Base-by-base conservation (phyloP, 2,888 invertebrate genomes). In the Girardia tigrina region DNA sequence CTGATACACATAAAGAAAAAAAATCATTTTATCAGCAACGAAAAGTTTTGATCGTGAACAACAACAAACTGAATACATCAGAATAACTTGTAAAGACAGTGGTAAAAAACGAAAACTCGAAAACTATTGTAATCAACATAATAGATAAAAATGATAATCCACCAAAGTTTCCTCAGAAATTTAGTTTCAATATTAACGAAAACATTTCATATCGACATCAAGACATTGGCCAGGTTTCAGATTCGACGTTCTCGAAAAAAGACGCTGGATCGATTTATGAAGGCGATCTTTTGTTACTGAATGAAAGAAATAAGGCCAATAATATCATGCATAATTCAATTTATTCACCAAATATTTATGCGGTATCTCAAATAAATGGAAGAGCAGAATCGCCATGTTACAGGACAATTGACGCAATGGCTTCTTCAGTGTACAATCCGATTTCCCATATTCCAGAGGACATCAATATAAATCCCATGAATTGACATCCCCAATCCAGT, bases 121-220 rank as follows among this genome's bases (percentile, higher is more conserved):
- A 56, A 56, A 56, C 4, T 4, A 56, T 56, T 56, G 23, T 56
- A 6, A 56, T 56, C 4, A 56, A 56, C 23, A n/a, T 56, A 12
- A 56, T 23, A 56, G 56, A 56, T 56, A 56, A 56, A 56, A 56
- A 56, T 16, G 56, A 56, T n/a, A 56, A 56, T 56, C 56, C 56
- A 56, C 56, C 56, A 56, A 56, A 56, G n/a, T 56, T 56, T n/a
- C 2, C 56, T 2, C 56, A 56, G n/a, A 56, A 16, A 16, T 56
- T 56, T 56, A 4, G 23, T 56, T 56, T 56, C n/a, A 56, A 4
- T 56, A n/a, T 56, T n/a, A 56, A 56, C 23, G 56, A 56, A 56
- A 56, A 56, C n/a, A 56, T 23, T 4, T 56, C 56, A 8, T 56
- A 56, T n/a, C 56, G 56, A 12, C n/a, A 56, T 56, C 56, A n/a